Percentiles rank a stretch among this genome's conserved stretches.
Conservation (phyloP, 2,797 vertebrate species). For the Oreochromis grahami region DNA sequence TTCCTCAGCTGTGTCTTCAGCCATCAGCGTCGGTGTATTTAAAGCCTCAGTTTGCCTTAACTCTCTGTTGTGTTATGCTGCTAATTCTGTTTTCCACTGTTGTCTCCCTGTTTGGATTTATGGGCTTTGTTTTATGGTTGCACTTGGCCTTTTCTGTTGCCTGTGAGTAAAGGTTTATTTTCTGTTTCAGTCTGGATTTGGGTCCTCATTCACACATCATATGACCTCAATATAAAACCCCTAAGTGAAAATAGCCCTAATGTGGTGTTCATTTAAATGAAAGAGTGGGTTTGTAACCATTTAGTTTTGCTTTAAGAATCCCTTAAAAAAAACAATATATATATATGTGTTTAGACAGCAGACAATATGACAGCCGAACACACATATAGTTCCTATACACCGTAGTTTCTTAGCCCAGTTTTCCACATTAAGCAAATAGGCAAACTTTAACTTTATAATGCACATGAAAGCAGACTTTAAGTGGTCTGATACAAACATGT, state of each 20-base stretch:
- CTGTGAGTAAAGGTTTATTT: not conserved
- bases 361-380: not conserved
- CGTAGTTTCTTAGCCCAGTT: not conserved
- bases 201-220: not conserved
- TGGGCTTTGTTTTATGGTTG: not conserved
- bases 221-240: not conserved
- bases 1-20: not conserved
- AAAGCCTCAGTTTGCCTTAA: not conserved
- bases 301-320: not conserved
- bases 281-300: not conserved
- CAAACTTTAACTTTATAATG: not conserved
- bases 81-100: not conserved
- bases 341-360: not conserved
- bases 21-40: not conserved
- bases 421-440: not conserved
- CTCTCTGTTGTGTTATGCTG: not conserved
- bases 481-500: not conserved
- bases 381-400: not conserved
- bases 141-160: not conserved
- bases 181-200: not conserved
- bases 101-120: not conserved
- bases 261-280: not conserved
- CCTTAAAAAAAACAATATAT: not conserved
- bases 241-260: not conserved
- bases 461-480: not conserved